phyloP scores from a whole-genome alignment of 2,888 invertebrate species.

The Rhingia campestris region DNA sequence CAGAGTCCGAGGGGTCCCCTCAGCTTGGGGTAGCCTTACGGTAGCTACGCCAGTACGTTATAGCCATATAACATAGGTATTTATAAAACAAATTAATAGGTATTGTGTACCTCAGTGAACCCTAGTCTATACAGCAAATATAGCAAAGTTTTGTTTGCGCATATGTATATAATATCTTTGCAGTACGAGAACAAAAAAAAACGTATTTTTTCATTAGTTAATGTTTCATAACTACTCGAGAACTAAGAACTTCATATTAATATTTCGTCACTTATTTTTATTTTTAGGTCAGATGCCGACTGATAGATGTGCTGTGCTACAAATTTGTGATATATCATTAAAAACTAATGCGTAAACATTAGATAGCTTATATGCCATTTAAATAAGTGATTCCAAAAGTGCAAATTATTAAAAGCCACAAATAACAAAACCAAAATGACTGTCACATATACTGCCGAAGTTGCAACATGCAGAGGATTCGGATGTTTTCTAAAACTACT shows the following conservation, averaged over 20 bases:
- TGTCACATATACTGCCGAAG: conserved; percentile 92
- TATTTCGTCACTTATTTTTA: conserved; percentile 1
- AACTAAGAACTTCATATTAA: conserved; percentile 13
- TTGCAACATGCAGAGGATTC: conserved; percentile 92
- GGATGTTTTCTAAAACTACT: conserved; percentile 94
- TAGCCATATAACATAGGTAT: too few species aligned
- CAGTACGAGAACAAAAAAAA: too few species aligned
- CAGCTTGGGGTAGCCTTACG: too few species aligned
- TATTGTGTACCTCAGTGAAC: too few species aligned
- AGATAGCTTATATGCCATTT: conserved; percentile 29
- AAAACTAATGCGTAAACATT: conserved; percentile 1
- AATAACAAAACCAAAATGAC: conserved; percentile 86
- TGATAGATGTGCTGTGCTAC: conserved; percentile 53
- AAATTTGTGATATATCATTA: conserved; percentile 60
- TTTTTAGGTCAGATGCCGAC: conserved; percentile 48
- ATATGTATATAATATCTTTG: too few species aligned
- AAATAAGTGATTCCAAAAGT: conserved; percentile 36
- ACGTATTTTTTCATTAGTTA: too few species aligned
- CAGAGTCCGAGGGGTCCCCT: too few species aligned
- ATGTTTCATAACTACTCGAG: too few species aligned
- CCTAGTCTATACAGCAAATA: too few species aligned
- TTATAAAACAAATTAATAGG: too few species aligned
- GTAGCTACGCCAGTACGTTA: too few species aligned
- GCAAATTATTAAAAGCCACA: conserved; percentile 37
- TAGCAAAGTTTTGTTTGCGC: too few species aligned